Evolutionary conservation across 2,797 vertebrate genomes (phyloP), one percentile per base, ranked within the genome.

Genomic region (Kryptolebias ocellatus): DNA sequence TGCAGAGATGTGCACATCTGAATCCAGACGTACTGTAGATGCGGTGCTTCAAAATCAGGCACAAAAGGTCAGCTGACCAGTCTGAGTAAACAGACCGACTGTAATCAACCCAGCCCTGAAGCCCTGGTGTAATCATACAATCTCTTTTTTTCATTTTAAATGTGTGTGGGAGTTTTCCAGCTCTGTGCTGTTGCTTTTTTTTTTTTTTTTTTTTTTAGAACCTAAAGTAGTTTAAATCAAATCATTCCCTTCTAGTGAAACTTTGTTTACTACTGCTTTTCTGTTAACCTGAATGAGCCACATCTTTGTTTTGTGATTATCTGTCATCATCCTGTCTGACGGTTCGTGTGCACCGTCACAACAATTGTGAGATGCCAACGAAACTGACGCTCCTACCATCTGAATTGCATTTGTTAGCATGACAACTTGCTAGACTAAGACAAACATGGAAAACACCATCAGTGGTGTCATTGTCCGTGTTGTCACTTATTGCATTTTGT

Each of bases 61-160:
- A 29, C 57, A 31, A 58, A 44, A 47, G 57, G 44, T 60, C 57
- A 47, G 57, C 14, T 46, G 57, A 60, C 27, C 27, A 60, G 47
- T 47, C 27, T 31, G 27, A 18, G 14, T 16, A 46, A 60, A 31
- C 17, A 46, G 31, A 47, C 27, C 57, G 10, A 60, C 46, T 60
- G 27, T 14, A n/a, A 47, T 14, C 45, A 47, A 29, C 17, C 44
- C 27, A 18, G 18, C 44, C 44, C 28, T 60, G 57, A 60, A 47
- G 27, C 46, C 46, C 29, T 47, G 44, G 15, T n/a, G 18, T 47
- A 24, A 27, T n/a, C 46, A 44, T 47, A 24, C 57, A 27, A 15
- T 24, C n/a, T 47, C 44, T 47, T 45, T 29, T 29, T 60, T 60
- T 60, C 20, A 60, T 60, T 60, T 60, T 24, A 24, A 24, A 24